phyloP scores from a whole-genome alignment of 2,113 vertebrate genomes.

The Pachycephala philippinensis region DNA sequence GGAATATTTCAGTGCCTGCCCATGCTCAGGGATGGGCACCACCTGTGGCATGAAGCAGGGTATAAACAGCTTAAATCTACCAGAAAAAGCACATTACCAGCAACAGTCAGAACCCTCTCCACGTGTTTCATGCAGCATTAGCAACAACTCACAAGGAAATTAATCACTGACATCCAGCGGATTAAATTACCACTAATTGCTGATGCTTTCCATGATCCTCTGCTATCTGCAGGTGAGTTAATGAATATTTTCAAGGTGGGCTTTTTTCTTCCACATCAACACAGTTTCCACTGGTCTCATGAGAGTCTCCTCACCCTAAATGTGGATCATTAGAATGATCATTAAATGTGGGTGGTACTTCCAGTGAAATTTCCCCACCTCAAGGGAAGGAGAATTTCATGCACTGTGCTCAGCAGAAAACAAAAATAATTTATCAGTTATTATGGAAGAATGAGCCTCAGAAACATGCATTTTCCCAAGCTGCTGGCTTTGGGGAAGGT shows the following conservation, averaged over 20 bases:
- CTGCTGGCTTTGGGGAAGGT: background rate
- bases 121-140: accelerated
- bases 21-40: background rate
- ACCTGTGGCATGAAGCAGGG: accelerated
- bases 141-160: background rate
- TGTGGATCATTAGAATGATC: too few species aligned
- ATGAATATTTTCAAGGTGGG: background rate
- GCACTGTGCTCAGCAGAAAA: background rate
- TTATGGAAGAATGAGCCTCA: background rate
- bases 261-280: too few species aligned
- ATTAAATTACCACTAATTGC: background rate
- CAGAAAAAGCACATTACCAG: background rate
- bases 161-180: background rate
- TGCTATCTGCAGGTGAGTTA: background rate
- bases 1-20: background rate
- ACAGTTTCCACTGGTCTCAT: background rate
- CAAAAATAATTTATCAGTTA: background rate
- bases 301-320: background rate
- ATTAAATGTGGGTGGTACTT: too few species aligned
- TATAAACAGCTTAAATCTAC: background rate
- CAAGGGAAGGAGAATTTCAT: background rate
- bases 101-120: background rate
- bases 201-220: background rate
- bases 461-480: background rate
- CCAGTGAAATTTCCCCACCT: background rate